A percentile compares a stretch with the other conserved stretches of the same genome.
phyloP scores from a whole-genome alignment of 2,113 vertebrate genomes.

The Cyanoliseus patagonus region DNA sequence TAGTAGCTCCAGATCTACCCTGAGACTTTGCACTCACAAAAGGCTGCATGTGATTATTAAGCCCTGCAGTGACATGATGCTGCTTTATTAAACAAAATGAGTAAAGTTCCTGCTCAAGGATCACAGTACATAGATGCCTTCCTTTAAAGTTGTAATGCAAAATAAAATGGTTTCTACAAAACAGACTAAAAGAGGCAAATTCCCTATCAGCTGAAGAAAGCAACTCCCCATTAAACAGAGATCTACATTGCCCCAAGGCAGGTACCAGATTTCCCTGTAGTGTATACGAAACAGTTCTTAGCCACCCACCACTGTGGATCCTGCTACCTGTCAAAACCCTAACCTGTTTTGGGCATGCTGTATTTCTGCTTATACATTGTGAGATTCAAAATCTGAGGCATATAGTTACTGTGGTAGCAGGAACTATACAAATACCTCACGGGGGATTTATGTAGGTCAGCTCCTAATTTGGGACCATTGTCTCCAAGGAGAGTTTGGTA shows the following conservation, averaged over 20 bases:
- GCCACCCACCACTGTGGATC: neutral
- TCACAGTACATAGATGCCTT: neutral
- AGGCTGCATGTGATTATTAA: neutral
- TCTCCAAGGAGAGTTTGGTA: neutral
- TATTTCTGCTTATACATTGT: neutral
- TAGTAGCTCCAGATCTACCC: neutral
- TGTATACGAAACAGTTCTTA: neutral
- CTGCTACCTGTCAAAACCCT: neutral
- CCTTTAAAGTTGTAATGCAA: neutral
- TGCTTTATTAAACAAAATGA: neutral
- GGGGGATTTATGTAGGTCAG: neutral
- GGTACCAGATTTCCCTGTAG: neutral
- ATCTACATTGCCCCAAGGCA: neutral
- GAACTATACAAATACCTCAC: neutral
- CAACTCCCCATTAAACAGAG: neutral
- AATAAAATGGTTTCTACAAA: neutral
- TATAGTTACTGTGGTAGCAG: neutral
- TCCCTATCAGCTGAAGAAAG: neutral
- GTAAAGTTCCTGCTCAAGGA: neutral
- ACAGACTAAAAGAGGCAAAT: neutral
- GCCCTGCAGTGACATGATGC: neutral
- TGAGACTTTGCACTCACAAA: neutral
- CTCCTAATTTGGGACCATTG: neutral
- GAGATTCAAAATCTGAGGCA: neutral
- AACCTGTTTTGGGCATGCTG: accelerated